phyloP scores from a whole-genome alignment of 2,113 vertebrate species.

The Bagarius yarrelli region DNA sequence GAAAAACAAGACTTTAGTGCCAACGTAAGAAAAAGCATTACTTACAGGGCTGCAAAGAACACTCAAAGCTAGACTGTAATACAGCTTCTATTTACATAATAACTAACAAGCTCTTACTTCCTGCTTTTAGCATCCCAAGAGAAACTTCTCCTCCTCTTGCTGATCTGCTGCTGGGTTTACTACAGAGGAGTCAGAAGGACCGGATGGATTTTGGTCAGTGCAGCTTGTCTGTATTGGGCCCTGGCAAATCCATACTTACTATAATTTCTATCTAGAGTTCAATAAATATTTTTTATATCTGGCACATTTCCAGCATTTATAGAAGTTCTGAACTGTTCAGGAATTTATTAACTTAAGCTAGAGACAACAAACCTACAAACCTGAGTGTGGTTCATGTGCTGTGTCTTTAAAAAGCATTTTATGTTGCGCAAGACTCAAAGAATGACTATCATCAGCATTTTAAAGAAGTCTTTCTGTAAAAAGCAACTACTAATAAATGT shows the following conservation, averaged over 20 bases:
- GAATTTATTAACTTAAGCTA: background rate
- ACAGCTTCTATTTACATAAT: background rate
- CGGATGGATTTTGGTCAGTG: slow-evolving; percentile 92
- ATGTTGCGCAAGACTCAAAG: background rate
- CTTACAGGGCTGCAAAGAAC: slow-evolving; percentile 4
- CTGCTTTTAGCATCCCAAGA: slow-evolving; percentile 81
- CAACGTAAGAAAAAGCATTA: slow-evolving; percentile 75
- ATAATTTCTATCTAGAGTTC: background rate
- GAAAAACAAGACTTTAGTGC: slow-evolving; percentile 90
- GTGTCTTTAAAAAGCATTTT: background rate
- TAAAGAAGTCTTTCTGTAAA: background rate
- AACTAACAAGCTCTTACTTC: slow-evolving; percentile 5
- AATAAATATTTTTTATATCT: background rate
- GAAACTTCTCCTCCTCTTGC: slow-evolving; percentile 88
- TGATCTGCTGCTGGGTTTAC: slow-evolving; percentile 84
- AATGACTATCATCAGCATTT: background rate
- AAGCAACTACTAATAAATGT: background rate
- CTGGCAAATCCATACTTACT: background rate
- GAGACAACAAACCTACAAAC: background rate
- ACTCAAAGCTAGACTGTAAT: background rate
- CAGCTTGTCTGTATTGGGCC: background rate
- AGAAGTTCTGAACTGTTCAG: background rate
- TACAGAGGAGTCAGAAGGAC: slow-evolving; percentile 96
- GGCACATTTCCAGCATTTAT: background rate
- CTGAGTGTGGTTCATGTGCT: background rate